These are phyloP conservation scores for Apomyelois bistriatella DNA, from an alignment of 2,888 invertebrate genomes.

Conservation along the genomic window DNA sequence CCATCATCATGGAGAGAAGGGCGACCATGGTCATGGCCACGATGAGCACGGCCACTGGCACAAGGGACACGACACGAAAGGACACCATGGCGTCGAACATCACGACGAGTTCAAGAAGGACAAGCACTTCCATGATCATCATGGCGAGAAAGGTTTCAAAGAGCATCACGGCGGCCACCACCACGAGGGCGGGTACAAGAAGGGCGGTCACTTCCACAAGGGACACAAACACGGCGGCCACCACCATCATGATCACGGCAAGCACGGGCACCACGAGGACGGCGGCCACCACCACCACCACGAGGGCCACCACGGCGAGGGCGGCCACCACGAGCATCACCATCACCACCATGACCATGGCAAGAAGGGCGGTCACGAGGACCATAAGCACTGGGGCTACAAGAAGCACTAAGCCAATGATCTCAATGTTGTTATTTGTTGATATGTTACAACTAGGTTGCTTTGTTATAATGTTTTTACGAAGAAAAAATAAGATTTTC, in stretches of 20 bases:
- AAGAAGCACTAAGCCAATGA: slow-evolving; percentile 64
- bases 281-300: slow-evolving; percentile 89
- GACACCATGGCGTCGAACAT: slow-evolving; percentile 90
- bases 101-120: slow-evolving; percentile 91
- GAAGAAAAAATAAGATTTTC: slow-evolving; percentile 31
- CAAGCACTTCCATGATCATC: slow-evolving; percentile 91
- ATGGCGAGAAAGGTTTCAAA: slow-evolving; percentile 88
- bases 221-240: slow-evolving; percentile 88
- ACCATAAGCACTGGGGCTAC: slow-evolving; percentile 89
- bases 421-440: slow-evolving; percentile 50
- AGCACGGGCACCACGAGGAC: slow-evolving; percentile 87
- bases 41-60: slow-evolving; percentile 84
- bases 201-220: slow-evolving; percentile 89
- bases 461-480: slow-evolving; percentile 48
- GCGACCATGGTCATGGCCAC: slow-evolving; percentile 79
- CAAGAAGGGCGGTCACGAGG: slow-evolving; percentile 89
- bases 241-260: slow-evolving; percentile 88
- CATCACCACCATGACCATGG: slow-evolving; percentile 85
- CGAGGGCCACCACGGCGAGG: slow-evolving; percentile 87
- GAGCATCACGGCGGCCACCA: slow-evolving; percentile 88
- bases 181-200: slow-evolving; percentile 87
- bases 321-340: slow-evolving; percentile 87
- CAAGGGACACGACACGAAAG: slow-evolving; percentile 91
- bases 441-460: slow-evolving; percentile 39
- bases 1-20: slow-evolving; percentile 82